Conservation (phyloP, 2,888 invertebrate species). For the Protonemura montana region DNA sequence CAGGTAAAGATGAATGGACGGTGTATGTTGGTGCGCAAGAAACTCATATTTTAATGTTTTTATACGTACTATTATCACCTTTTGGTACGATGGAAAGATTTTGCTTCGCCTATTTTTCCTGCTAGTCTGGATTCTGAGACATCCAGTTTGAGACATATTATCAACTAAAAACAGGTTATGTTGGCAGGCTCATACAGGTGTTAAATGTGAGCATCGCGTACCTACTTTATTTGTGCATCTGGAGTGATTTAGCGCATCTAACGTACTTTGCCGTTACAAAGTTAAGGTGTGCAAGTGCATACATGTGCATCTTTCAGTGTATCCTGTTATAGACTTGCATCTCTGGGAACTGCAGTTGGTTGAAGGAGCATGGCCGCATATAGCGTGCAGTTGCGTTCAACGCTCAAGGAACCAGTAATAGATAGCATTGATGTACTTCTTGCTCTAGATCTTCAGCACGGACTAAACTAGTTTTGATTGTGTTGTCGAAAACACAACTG, state of each 20-base stretch:
- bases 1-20: not conserved
- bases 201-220: not conserved
- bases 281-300: slow-evolving; percentile 12
- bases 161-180: not conserved
- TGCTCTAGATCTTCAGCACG: slow-evolving; percentile 28
- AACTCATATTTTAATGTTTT: not conserved
- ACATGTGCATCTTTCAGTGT: not conserved
- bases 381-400: not conserved
- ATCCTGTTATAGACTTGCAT: not conserved
- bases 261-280: not conserved
- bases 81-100: not conserved
- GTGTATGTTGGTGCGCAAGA: not conserved
- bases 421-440: slow-evolving; percentile 1
- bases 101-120: not conserved
- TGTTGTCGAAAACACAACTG: slow-evolving; percentile 15
- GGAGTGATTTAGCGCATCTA: not conserved
- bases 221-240: slow-evolving; percentile 5
- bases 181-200: not conserved
- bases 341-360: slow-evolving; percentile 19
- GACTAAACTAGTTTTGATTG: slow-evolving; percentile 20
- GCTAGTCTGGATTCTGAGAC: not conserved
- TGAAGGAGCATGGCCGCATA: not conserved
- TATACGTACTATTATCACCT: not conserved
- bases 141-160: not conserved
- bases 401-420: slow-evolving; percentile 1